Evolutionary conservation across 2,113 vertebrate species (phyloP).

Genomic region (Oncorhynchus gorbuscha): DNA sequence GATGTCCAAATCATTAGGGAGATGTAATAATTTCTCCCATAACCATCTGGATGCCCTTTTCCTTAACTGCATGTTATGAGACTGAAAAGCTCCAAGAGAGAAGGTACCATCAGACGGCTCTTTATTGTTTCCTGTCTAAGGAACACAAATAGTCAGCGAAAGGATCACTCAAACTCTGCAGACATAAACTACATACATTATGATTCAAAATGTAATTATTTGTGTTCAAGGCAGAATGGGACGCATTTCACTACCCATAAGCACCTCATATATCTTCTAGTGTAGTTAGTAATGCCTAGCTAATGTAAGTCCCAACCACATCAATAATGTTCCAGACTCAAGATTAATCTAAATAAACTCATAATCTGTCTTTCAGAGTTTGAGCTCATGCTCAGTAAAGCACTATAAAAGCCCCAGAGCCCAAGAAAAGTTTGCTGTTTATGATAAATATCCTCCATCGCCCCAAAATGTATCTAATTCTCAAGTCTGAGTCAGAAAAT

Average conservation of each 20-base stretch:
- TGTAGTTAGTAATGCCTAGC: too few species aligned
- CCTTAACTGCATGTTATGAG: not conserved
- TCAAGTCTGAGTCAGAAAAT: not conserved
- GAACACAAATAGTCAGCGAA: not conserved
- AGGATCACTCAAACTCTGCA: not conserved
- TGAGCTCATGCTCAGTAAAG: too few species aligned
- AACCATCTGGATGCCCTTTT: slow-evolving; percentile 14
- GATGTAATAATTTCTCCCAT: not conserved
- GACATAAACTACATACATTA: not conserved
- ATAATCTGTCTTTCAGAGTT: too few species aligned
- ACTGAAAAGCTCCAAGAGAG: not conserved
- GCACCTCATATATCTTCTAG: too few species aligned
- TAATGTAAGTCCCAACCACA: too few species aligned
- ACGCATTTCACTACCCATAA: too few species aligned
- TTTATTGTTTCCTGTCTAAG: slow-evolving; percentile 3
- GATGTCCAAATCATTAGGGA: not conserved
- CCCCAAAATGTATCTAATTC: not conserved
- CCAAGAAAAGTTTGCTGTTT: too few species aligned
- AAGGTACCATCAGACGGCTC: not conserved
- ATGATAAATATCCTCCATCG: not conserved
- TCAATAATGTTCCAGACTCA: too few species aligned
- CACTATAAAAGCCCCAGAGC: not conserved
- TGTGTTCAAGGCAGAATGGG: not conserved
- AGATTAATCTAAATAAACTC: too few species aligned
- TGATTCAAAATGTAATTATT: not conserved